Percentiles rank a stretch among this genome's conserved stretches.
Evolutionary conservation across 1,140 invertebrate genomes (phyloP).

Genomic region (Yoshiicerus persimilis): DNA sequence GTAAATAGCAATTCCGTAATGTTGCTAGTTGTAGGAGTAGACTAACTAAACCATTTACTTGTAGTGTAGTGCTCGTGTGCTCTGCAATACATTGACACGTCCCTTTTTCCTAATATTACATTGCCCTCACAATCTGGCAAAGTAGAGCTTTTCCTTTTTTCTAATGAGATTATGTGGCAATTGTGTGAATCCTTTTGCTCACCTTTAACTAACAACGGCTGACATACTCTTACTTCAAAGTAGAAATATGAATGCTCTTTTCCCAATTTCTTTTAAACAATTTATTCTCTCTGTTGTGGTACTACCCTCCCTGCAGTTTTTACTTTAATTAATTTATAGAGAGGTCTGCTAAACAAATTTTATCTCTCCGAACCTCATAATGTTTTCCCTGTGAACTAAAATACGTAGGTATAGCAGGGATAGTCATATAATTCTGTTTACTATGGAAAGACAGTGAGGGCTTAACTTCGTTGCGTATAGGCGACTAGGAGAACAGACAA

Average conservation of each 20-base stretch:
- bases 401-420: neutral
- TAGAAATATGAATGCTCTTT: neutral
- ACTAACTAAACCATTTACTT: neutral
- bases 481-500: too few relatives aligned
- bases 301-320: neutral
- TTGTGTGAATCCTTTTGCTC: neutral
- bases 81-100: neutral
- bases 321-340: neutral
- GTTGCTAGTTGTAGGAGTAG: neutral
- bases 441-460: neutral
- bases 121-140: neutral
- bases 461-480: too few relatives aligned
- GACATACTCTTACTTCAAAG: neutral
- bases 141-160: neutral
- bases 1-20: neutral
- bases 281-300: neutral
- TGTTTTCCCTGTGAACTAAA: neutral
- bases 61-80: neutral
- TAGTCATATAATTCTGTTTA: neutral
- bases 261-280: neutral
- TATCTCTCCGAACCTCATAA: neutral
- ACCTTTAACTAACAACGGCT: neutral
- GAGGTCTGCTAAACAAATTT: neutral
- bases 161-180: constrained; percentile 7
- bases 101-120: neutral